Evolutionary conservation across 2,797 vertebrate genomes (phyloP).

Genomic region (Peromyscus eremicus): DNA sequence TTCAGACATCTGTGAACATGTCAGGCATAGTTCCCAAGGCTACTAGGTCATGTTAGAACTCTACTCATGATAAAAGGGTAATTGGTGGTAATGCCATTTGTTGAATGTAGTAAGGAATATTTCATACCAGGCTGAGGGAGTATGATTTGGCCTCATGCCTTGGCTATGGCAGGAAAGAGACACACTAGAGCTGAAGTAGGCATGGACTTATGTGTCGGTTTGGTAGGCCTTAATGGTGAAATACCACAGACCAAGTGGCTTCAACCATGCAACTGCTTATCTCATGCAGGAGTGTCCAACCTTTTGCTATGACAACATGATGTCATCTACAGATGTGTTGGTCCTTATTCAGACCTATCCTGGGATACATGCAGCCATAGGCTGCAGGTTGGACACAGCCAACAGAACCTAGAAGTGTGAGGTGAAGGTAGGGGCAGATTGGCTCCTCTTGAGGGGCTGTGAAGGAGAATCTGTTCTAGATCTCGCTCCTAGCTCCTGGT

Average conservation of each 20-base stretch:
- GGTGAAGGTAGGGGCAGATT: not conserved
- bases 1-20: not conserved
- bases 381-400: not conserved
- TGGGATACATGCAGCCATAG: not conserved
- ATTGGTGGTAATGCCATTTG: not conserved
- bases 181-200: not conserved
- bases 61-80: not conserved
- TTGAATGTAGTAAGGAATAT: not conserved
- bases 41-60: not conserved
- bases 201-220: not conserved
- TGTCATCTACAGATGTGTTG: not conserved
- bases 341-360: not conserved
- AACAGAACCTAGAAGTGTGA: not conserved
- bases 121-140: not conserved
- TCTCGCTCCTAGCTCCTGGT: not conserved
- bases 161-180: no score
- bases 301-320: not conserved
- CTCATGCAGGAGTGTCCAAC: not conserved
- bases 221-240: not conserved
- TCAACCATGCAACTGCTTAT: not conserved
- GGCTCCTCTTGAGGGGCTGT: not conserved
- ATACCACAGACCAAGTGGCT: accelerated
- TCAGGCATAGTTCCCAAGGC: not conserved
- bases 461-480: not conserved
- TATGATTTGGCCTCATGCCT: not conserved